Base-by-base conservation (phyloP, 64 coral and sea anemone species). In the Dendronephthya gigantea region DNA sequence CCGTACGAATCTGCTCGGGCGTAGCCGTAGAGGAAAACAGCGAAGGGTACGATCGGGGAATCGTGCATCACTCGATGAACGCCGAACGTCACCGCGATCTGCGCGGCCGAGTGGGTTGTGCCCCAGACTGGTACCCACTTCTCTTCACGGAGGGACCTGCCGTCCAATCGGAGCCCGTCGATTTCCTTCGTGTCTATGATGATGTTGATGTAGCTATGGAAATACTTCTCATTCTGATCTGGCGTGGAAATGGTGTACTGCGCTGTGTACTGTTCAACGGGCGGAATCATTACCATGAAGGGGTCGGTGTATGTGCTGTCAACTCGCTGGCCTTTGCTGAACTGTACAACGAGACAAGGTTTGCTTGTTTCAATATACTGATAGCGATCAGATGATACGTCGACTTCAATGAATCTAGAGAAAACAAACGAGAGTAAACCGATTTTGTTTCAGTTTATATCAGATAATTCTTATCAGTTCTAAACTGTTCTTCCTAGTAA, bases 211-310 rank as follows among this genome's bases (percentile, higher is more conserved):
- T 86, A 81, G 30, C 82, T 81, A 2, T 7, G 51, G 66, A 85
- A 90, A 6, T 83, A 85, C 7, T 48, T 31, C 35, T 85, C 68
- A 25, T 39, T 58, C 14, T 83, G 89, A 29, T 86, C 82, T 10
- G 89, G 89, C 13, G 85, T 84, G 4, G 89, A 83, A 3, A 90
- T 40, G 48, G 84, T 41, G 32, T 90, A 90, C 47, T 90, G 59
- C 11, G 49, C 70, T 52, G 75, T 55, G 49, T 86, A 90, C 50
- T 90, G 89, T 22, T 39, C 68, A 5, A 90, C 50, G 13, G 89
- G 89, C 12, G 89, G 89, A 37, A 90, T 74, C 79, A 90, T 86
- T 70, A 90, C 86, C 89, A 90, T 90, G 48, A 90, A 90, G 4
- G 89, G 89, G 23, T 90, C 89, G 7, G 9, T 45, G 7, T 86